A percentile compares a stretch with the other conserved stretches of the same genome.
Evolutionary conservation across 2,888 invertebrate genomes (phyloP).

Genomic region (Sthenelais limicola): DNA sequence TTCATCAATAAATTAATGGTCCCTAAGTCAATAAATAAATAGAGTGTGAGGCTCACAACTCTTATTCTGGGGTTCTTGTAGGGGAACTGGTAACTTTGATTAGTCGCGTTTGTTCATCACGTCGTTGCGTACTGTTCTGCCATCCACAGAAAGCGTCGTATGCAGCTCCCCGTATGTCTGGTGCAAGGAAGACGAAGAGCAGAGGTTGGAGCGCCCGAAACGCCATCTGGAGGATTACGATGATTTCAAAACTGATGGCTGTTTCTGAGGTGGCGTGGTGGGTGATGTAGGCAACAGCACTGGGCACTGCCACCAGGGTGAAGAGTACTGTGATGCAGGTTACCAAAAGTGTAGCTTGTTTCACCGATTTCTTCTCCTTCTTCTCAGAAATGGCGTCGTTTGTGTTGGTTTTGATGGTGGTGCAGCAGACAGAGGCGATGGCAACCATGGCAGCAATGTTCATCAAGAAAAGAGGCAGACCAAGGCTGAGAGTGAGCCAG

Average conservation of each 20-base stretch:
- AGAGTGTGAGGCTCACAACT: no score
- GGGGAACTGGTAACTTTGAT: conserved; percentile 19
- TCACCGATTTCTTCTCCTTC: conserved; percentile 21
- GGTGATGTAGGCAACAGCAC: conserved; percentile 23
- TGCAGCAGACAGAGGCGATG: conserved; percentile 19
- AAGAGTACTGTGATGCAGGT: conserved; percentile 7
- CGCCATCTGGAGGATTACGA: conserved; percentile 35
- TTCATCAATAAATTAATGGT: no score
- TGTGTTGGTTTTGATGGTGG: conserved; percentile 6
- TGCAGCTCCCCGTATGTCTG: conserved; percentile 1
- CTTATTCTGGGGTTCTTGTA: conserved; percentile 20
- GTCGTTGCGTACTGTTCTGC: not conserved
- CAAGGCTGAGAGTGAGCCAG: conserved; percentile 21
- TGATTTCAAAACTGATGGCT: conserved; percentile 27
- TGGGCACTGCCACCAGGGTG: conserved; percentile 18
- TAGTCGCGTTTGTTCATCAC: conserved; percentile 23
- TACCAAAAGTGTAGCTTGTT: conserved; percentile 7
- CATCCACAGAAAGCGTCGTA: conserved; percentile 18
- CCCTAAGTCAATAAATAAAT: no score
- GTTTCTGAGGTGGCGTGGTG: conserved; percentile 1
- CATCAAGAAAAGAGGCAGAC: conserved; percentile 3
- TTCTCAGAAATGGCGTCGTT: conserved; percentile 24
- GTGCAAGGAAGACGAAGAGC: conserved; percentile 19
- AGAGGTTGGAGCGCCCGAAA: conserved; percentile 18
- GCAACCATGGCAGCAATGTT: conserved; percentile 22